Base-by-base conservation (phyloP, 2,888 invertebrate species). In the Acleris cristana region DNA sequence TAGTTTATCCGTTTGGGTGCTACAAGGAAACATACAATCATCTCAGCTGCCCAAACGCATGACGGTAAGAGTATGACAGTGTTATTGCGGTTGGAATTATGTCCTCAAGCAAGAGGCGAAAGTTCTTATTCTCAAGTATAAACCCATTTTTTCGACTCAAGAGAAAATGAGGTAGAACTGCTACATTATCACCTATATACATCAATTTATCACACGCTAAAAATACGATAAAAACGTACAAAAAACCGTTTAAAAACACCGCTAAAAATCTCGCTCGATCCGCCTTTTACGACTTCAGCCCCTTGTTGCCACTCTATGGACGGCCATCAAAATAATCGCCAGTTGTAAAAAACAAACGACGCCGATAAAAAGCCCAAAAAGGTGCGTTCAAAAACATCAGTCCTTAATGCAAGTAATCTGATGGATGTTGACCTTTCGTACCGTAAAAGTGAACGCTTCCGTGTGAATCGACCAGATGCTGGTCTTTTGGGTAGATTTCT, bases 221-320 rank as follows among this genome's bases (percentile, higher is more conserved):
- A 30, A 49, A 45, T 44, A n/a, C 44, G 14, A 7, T 19, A 51
- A 49, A 18, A 44, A 44, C 4, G n/a, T 45, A 56, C n/a, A 58
- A 56, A 55, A 61, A 45, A 52, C 45, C 16, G 65, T 70, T 69
- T 59, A 58, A 64, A 62, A 73, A 73, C 58, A 67, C 69, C 75
- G 76, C 74, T 78, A 75, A 79, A 79, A 79, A 74, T 71, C 70
- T 71, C 76, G 74, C 80, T 76, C 76, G 77, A 79, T 62, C 30
- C 61, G 10, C 14, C 21, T 23, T 61, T 77, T 74, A 76, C 58
- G 64, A 61, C 57, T 64, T 57, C 56, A 65, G 62, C 69, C 69
- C 69, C 70, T 71, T 69, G 65, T 65, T 61, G 45, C 49, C 66
- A 60, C 68, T 69, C 65, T 68, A 64, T 57, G 62, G 58, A 51